phyloP scores from a whole-genome alignment of 2,888 invertebrate genomes.

The Neria commutata region DNA sequence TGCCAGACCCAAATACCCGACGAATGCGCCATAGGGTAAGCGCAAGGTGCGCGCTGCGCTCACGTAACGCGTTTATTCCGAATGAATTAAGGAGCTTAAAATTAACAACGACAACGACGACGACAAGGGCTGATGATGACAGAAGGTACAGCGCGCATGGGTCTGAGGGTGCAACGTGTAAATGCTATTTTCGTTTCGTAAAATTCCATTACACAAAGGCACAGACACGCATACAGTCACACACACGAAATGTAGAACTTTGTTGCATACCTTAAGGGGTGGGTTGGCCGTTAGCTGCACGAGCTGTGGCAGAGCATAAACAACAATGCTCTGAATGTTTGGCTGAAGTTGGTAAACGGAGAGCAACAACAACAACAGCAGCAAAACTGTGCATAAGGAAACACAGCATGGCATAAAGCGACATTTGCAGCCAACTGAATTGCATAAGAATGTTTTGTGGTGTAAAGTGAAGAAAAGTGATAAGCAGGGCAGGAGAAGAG shows the following conservation, averaged over 20 bases:
- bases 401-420: no score
- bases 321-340: constrained; percentile 10
- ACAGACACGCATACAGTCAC: no score
- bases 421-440: no score
- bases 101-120: no score
- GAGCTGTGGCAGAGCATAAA: not conserved
- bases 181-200: not conserved
- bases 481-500: no score
- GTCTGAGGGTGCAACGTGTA: constrained; percentile 3
- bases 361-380: constrained; percentile 18
- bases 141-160: constrained; percentile 14
- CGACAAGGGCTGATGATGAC: no score
- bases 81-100: constrained; percentile 35
- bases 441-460: no score
- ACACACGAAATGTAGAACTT: constrained; percentile 36
- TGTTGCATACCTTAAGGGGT: constrained; percentile 38
- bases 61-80: constrained; percentile 51
- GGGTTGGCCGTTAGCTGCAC: constrained; percentile 17
- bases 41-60: not conserved
- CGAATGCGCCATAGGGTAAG: not conserved
- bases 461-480: no score
- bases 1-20: constrained; percentile 4
- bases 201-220: constrained; percentile 12
- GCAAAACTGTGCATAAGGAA: no score
- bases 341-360: constrained; percentile 14